Evolutionary conservation across 2,113 vertebrate genomes (phyloP).

Genomic region (Azemiops feae): DNA sequence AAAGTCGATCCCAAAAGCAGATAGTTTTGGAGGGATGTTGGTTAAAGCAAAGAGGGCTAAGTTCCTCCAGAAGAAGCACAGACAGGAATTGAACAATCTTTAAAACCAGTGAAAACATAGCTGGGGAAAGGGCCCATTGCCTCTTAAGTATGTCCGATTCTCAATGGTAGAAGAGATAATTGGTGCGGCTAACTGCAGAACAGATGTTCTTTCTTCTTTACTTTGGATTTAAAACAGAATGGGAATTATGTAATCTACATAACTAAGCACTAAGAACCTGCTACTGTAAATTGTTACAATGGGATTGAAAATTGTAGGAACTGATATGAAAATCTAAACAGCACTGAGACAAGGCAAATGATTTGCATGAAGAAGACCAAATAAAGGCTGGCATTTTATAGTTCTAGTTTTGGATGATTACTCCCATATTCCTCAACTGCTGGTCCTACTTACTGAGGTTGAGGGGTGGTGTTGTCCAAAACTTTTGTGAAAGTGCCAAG

Average conservation of each 20-base stretch:
- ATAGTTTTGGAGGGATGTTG: neutral
- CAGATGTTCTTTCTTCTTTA: neutral
- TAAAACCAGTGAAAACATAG: neutral
- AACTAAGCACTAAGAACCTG: neutral
- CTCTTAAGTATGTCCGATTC: neutral
- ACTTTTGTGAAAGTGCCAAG: neutral
- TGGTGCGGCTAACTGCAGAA: neutral
- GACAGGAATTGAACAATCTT: neutral
- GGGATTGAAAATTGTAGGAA: neutral
- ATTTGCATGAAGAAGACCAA: neutral
- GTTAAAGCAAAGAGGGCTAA: neutral
- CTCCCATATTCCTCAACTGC: neutral
- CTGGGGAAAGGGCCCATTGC: neutral
- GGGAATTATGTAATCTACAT: neutral
- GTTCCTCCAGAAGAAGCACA: neutral
- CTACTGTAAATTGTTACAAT: neutral
- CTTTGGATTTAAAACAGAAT: neutral
- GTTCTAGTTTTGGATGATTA: neutral
- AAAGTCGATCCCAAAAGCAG: neutral
- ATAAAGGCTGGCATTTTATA: neutral
- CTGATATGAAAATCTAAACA: neutral
- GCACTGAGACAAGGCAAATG: neutral
- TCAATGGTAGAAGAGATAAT: neutral
- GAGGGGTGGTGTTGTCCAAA: neutral
- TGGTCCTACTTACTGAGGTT: neutral